phyloP scores from a whole-genome alignment of 1,140 invertebrate species.

The Scaptomyza hsui region DNA sequence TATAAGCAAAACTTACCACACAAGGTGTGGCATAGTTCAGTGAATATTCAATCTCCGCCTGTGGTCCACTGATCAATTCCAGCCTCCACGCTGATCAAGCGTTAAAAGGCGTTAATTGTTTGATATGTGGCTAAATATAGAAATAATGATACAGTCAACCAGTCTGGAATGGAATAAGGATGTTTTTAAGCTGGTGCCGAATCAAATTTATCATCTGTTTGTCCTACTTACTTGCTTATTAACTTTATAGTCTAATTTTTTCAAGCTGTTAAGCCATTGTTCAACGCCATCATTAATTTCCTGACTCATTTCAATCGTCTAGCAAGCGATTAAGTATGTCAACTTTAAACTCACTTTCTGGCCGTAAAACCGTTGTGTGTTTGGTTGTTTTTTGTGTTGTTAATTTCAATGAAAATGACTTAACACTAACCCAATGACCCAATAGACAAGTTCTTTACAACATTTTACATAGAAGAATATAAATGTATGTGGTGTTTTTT shows the following conservation, averaged over 20 bases:
- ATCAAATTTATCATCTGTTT: background rate
- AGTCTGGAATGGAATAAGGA: background rate
- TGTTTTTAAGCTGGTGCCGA: background rate
- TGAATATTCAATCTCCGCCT: conserved; percentile 28
- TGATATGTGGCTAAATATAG: conserved; percentile 58
- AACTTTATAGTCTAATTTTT: background rate
- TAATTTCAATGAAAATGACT: conserved; percentile 80
- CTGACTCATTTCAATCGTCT: conserved; percentile 15
- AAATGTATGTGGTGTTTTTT: conserved; percentile 49
- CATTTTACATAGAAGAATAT: conserved; percentile 41
- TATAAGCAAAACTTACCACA: conserved; percentile 51
- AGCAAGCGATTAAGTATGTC: conserved; percentile 27
- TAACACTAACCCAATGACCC: conserved; percentile 81
- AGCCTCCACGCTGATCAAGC: conserved; percentile 47
- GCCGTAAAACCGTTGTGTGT: conserved; percentile 13
- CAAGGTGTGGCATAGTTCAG: conserved; percentile 40
- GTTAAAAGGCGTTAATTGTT: conserved; percentile 69
- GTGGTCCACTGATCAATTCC: conserved; percentile 50
- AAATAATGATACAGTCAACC: conserved; percentile 9
- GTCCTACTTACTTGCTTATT: background rate
- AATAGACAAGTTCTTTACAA: conserved; percentile 76
- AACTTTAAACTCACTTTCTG: conserved; percentile 43
- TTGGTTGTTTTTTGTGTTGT: conserved; percentile 23
- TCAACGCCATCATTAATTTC: conserved; percentile 16
- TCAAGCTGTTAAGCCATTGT: background rate